Evolutionary conservation across 2,888 invertebrate species (phyloP).

Genomic region (Conchocele bisecta): DNA sequence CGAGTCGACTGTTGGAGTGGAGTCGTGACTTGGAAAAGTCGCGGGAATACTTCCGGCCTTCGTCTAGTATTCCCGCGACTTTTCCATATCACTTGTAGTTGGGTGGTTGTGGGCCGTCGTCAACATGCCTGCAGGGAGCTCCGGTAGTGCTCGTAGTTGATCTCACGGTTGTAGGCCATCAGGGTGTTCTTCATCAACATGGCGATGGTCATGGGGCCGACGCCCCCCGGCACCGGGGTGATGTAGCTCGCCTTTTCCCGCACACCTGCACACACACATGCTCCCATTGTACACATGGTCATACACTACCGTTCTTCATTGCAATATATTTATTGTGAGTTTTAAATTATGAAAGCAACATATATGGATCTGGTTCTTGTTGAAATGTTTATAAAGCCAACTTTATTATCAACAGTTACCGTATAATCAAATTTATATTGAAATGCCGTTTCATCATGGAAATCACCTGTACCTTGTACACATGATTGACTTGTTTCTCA

Average conservation of each 20-base stretch:
- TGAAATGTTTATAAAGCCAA: no score
- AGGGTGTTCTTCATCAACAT: slow-evolving; percentile 96
- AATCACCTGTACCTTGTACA: no score
- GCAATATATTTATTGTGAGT: neutral
- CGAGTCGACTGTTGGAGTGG: no score
- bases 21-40: no score
- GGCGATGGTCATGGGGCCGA: slow-evolving; percentile 95
- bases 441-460: no score
- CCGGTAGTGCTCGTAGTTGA: slow-evolving; percentile 62
- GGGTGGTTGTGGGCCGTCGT: no score
- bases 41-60: no score
- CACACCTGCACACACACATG: slow-evolving; percentile 85
- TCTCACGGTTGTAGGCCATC: slow-evolving; percentile 85
- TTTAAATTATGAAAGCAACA: neutral
- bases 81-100: no score
- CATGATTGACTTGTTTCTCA: no score
- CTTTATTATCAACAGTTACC: no score
- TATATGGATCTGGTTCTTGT: neutral
- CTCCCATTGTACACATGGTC: neutral
- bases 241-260: slow-evolving; percentile 91
- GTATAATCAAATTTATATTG: no score
- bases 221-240: slow-evolving; percentile 96
- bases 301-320: neutral
- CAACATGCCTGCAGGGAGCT: slow-evolving; percentile 28
- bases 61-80: no score